These are phyloP conservation scores for Ormyrus labotus DNA, from an alignment of 2,888 invertebrate genomes.

Conservation along the genomic window DNA sequence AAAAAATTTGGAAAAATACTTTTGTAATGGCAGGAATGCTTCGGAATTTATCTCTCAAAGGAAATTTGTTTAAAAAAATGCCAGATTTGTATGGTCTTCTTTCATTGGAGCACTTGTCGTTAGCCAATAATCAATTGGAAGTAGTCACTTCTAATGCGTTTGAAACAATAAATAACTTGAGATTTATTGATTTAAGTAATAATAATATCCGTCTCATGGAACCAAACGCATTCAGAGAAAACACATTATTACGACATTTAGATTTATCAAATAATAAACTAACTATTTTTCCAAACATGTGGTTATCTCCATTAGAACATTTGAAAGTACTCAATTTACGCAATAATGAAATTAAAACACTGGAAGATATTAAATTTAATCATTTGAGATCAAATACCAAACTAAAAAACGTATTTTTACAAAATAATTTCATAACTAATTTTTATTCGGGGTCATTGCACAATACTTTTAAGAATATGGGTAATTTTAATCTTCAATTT, in stretches of 20 bases:
- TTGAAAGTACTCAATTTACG: conserved; percentile 58
- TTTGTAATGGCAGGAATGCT: conserved; percentile 58
- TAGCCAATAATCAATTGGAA: conserved; percentile 60
- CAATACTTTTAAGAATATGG: not conserved
- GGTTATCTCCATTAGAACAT: conserved; percentile 37
- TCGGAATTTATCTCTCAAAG: conserved; percentile 60
- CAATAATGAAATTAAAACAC: conserved; percentile 56
- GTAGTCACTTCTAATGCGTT: conserved; percentile 47
- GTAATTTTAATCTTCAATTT: conserved; percentile 27
- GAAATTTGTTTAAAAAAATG: conserved; percentile 60
- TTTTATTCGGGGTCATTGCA: conserved; percentile 14
- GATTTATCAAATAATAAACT: conserved; percentile 61
- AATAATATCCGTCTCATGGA: conserved; percentile 62
- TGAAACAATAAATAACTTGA: conserved; percentile 57
- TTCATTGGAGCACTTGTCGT: conserved; percentile 57
- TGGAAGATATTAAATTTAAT: conserved; percentile 57
- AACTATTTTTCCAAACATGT: conserved; percentile 51
- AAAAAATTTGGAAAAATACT: conserved; percentile 55
- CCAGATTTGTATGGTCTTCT: conserved; percentile 52
- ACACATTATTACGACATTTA: conserved; percentile 52
- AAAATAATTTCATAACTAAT: conserved; percentile 61
- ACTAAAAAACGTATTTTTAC: conserved; percentile 61
- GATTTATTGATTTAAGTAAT: conserved; percentile 59
- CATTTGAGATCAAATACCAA: conserved; percentile 43
- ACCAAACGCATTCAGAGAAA: conserved; percentile 52